Percentiles rank a stretch among this genome's conserved stretches.
These are phyloP conservation scores for Therioaphis trifolii DNA, from an alignment of 2,888 invertebrate genomes.

Conservation along the genomic window DNA sequence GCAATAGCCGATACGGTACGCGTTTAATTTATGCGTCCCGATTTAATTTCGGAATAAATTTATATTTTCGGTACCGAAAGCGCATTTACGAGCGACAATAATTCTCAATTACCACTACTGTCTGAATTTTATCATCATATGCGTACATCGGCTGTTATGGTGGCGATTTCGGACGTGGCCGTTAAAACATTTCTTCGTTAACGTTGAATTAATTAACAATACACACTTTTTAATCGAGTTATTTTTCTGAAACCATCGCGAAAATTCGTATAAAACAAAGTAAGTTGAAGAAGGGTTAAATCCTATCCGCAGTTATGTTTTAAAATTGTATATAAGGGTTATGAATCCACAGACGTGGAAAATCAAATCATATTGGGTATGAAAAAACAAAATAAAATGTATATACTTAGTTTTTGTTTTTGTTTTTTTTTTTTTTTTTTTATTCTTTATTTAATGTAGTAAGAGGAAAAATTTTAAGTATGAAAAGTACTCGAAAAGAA, in stretches of 20 bases:
- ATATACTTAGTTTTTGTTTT: background rate
- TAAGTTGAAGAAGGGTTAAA: background rate
- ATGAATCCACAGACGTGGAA: constrained; percentile 12
- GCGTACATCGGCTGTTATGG: no score
- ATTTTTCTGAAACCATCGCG: background rate
- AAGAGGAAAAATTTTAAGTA: background rate
- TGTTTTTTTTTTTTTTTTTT: background rate
- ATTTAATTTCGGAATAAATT: no score
- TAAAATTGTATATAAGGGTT: background rate
- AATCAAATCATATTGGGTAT: constrained; percentile 18
- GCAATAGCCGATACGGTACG: no score
- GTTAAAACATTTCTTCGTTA: background rate
- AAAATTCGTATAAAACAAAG: background rate
- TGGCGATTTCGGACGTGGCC: background rate
- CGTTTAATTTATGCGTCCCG: no score
- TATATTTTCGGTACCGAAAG: no score
- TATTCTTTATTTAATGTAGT: background rate
- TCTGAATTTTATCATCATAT: no score
- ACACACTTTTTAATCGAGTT: background rate
- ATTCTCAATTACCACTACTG: no score
- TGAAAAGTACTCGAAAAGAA: constrained; percentile 3
- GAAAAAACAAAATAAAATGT: constrained; percentile 1
- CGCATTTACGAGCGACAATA: no score
- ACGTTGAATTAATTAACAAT: background rate
- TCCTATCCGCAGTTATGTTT: background rate